Evolutionary conservation across 2,888 invertebrate species (phyloP).

Genomic region (Drosophila mimica): DNA sequence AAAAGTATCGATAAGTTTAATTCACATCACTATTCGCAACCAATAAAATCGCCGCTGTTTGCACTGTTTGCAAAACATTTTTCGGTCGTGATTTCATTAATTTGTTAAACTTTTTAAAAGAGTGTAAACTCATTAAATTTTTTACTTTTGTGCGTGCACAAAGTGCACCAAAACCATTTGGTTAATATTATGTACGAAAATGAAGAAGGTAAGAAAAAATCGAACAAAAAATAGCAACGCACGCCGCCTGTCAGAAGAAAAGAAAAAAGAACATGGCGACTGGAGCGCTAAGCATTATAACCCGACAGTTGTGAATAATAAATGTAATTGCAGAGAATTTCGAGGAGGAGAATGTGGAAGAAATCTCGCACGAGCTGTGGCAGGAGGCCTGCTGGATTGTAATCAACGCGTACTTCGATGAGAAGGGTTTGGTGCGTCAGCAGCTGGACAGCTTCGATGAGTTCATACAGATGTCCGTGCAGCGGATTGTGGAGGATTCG

Average conservation of each 20-base stretch:
- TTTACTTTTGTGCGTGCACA: conserved; percentile 7
- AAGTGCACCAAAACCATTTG: conserved; percentile 42
- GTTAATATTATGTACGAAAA: conserved; percentile 83
- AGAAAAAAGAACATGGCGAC: conserved; percentile 65
- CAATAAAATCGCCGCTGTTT: conserved; percentile 51
- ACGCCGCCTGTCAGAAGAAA: conserved; percentile 44
- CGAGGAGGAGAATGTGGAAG: conserved; percentile 96
- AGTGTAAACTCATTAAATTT: background rate
- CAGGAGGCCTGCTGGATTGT: conserved; percentile 99
- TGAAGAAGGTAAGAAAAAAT: conserved; percentile 81
- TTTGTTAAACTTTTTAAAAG: conserved; percentile 8
- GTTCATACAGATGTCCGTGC: conserved; percentile 99
- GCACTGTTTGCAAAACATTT: conserved; percentile 43
- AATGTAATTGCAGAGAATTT: conserved; percentile 85
- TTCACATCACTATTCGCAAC: conserved; percentile 30
- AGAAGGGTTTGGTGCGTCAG: conserved; percentile 99
- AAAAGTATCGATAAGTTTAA: background rate
- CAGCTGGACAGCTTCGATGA: conserved; percentile 99
- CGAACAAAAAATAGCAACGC: conserved; percentile 17
- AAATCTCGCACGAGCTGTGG: conserved; percentile 99
- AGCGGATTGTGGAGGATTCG: conserved; percentile 99
- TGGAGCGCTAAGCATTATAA: conserved; percentile 24
- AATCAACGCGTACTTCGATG: conserved; percentile 99
- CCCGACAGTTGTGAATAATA: background rate
- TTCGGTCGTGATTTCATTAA: conserved; percentile 25